Evolutionary conservation across 1,140 invertebrate species (phyloP), one percentile per base, ranked within the genome.

Genomic region (Drosophila lini): DNA sequence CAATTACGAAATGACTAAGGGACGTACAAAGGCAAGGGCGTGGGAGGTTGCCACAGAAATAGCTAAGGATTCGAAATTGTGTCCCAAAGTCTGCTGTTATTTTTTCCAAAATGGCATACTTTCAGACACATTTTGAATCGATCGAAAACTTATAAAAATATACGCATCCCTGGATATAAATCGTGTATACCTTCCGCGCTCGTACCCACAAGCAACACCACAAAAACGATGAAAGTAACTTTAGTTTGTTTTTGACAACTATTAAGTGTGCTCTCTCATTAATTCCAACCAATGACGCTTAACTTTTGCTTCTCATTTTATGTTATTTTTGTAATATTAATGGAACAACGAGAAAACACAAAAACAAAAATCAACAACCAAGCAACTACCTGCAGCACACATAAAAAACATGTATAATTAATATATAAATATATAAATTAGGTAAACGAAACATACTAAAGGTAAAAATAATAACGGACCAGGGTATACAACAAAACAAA

Each of bases 331-430:
- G 10, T 57, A 44, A 40, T 32, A 64, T 32, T 41, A 67, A 56
- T 36, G 9, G 50, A 56, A 52, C n/a, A 74, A 34, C 16, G 38
- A 45, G 41, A 36, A 61, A 42, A 63, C 25, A 63, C 47, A 42
- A 70, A 15, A 52, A 44, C 15, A 25, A 48, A 52, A 45, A 58
- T 34, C 45, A 86, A 85, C 81, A 86, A 84, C 81, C 81, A 70
- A 86, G 47, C 65, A 82, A 86, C 82, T 86, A 86, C 82, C 82
- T 86, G 78, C 81, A 85, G 74, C 73, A 73, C 58, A 79, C 69
- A 64, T 44, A 59, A 32, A 71, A 71, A 32, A 78, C 45, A 47
- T 68, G 58, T 84, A 59, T 82, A 67, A 63, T 76, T 55, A 68
- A 58, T 34, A 62, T 31, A 42, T 59, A 73, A 71, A 75, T 36